Evolutionary conservation across 1,140 invertebrate genomes (phyloP), one percentile per base, ranked within the genome.

Genomic region (Magallana angulata): DNA sequence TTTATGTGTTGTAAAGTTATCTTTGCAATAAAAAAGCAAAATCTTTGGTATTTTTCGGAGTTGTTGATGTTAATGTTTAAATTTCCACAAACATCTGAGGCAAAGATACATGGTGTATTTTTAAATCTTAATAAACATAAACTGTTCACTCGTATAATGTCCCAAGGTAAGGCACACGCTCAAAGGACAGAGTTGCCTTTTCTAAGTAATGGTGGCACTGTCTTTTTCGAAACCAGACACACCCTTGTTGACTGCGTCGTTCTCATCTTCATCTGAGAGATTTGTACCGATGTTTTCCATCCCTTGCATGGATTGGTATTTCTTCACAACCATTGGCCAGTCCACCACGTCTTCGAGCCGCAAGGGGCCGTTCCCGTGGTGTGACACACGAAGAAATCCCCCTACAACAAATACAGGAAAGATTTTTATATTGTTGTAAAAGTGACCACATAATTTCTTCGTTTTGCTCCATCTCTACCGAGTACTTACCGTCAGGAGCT

Each of bases 321-420:
- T 98, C 94, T 97, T 97, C 9, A 97, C 97, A 56, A 98, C 98
- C 1, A 96, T 95, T 90, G 97, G 97, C 98, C 98, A 98, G 93
- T 98, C 98, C 6, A 97, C 97, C 0, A 98, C 97, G 91, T 97
- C 98, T 93, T 98, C 98, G 87, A 98, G 98, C 88, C 85, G 96
- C 94, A 71, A 96, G 95, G 91, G 96, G 96, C 90, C 96, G 96
- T 97, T 3, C 8, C 16, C 18, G 97, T 98, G 56, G 97, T 97
- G n/a, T 97, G 93, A 1, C 97, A 97, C 93, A 97, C 97, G 87
- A 97, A 94, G 91, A 97, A 97, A 24, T 96, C 97, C 57, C 97
- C 89, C 91, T 93, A 86, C 30, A 96, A 16, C 57, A 36, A 80
- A 11, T 56, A 14, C 2, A 64, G 36, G 36, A 48, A 4, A 48